A percentile compares a stretch with the other conserved stretches of the same genome.
Evolutionary conservation across 2,888 invertebrate species (phyloP).

Genomic region (Sarcophaga rosellei): DNA sequence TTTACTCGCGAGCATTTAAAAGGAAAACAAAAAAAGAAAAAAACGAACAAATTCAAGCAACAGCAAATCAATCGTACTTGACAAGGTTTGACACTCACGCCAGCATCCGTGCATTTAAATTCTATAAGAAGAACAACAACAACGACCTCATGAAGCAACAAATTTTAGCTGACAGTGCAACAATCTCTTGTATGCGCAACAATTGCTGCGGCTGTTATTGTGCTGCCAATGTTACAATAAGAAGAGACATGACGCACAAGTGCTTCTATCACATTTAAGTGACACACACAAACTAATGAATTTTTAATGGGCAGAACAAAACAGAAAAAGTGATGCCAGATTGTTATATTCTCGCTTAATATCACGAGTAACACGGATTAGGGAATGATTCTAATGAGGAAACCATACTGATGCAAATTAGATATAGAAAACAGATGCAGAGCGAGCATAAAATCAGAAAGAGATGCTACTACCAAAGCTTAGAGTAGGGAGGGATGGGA

Average conservation of each 20-base stretch:
- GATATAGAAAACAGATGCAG: too few species aligned
- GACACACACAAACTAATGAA: not conserved
- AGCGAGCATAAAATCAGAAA: too few species aligned
- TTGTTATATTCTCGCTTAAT: not conserved
- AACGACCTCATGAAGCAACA: not conserved
- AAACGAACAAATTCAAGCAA: not conserved
- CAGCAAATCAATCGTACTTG: slow-evolving; percentile 61
- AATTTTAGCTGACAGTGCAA: not conserved
- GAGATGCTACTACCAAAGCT: too few species aligned
- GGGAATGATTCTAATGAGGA: too few species aligned
- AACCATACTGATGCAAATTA: too few species aligned
- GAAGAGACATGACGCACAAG: slow-evolving; percentile 10
- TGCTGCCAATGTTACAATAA: not conserved
- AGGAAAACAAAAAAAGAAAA: not conserved
- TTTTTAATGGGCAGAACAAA: not conserved
- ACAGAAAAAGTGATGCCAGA: not conserved
- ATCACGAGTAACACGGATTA: too few species aligned
- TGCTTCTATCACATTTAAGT: slow-evolving; percentile 7
- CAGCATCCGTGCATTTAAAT: not conserved
- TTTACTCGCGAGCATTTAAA: slow-evolving; percentile 26
- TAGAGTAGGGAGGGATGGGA: too few species aligned
- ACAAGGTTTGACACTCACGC: slow-evolving; percentile 28
- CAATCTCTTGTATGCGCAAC: slow-evolving; percentile 35
- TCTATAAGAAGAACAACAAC: not conserved
- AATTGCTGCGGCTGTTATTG: slow-evolving; percentile 21